Evolutionary conservation across 2,113 vertebrate species (phyloP).

Genomic region (Anser cygnoides): DNA sequence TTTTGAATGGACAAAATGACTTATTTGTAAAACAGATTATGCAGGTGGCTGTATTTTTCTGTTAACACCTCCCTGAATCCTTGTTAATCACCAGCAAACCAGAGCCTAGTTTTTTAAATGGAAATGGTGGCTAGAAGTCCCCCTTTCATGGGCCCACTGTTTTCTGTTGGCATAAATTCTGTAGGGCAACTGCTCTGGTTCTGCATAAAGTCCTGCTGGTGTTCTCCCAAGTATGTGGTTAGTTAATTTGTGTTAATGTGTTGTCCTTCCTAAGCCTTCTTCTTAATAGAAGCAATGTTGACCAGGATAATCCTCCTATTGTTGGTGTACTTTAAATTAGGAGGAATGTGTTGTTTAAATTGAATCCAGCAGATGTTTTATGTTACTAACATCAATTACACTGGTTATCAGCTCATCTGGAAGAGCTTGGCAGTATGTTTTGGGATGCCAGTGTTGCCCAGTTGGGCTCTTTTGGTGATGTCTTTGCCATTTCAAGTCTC

Average conservation of each 20-base stretch:
- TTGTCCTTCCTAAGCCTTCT: neutral
- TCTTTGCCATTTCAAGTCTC: neutral
- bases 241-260: neutral
- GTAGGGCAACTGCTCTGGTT: neutral
- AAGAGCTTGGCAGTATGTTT: neutral
- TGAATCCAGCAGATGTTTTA: neutral
- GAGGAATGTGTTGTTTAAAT: neutral
- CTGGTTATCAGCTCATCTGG: neutral
- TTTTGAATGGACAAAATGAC: neutral
- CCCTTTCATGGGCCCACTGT: fast-evolving
- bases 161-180: neutral
- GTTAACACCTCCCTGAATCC: neutral
- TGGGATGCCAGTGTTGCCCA: neutral
- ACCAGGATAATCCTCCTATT: neutral
- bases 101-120: neutral
- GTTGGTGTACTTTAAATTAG: neutral
- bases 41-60: neutral
- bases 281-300: neutral
- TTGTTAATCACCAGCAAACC: neutral
- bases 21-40: neutral
- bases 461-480: neutral
- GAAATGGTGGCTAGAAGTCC: neutral
- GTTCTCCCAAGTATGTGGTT: fast-evolving
- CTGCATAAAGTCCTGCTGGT: neutral
- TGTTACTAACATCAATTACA: neutral